Base-by-base conservation (phyloP, 2,888 invertebrate species). In the Cephus pygmeus region DNA sequence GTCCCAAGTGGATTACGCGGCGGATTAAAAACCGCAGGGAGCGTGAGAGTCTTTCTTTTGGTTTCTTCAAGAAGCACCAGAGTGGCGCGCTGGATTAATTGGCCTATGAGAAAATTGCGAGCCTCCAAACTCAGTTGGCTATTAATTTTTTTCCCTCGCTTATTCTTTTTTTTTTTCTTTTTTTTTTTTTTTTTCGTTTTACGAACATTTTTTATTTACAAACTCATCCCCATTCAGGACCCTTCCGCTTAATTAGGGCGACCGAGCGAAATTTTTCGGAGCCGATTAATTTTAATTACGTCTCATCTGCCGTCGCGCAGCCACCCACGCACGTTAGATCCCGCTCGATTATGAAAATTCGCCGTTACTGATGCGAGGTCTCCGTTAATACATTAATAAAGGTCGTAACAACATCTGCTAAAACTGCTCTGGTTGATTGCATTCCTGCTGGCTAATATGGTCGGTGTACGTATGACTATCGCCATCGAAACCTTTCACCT, bases 41-140 rank as follows among this genome's bases (percentile, higher is more conserved):
- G 56, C 23, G 23, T 23, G 56, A 56, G 56, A 56, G 56, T 56
- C 56, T 71, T 71, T 34, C 31, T 71, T 71, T 71, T 71, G 34
- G 71, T 71, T 71, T 71, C 71, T 71, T 71, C 34, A 71, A 71
- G 71, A 34, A 34, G 71, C 56, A 71, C 34, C 71, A 31, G 71
- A 71, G 34, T 71, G 12, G 31, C 71, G 77, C 80, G 75, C 73
- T 35, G 76, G 80, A 83, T 84, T 83, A 83, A 85, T 84, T 84
- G 82, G 81, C 81, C 81, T 78, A 77, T n/a, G 75, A 34, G 73
- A 71, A 69, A 78, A 78, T 34, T 73, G 68, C 73, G 69, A 77
- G 75, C 40, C 68, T 23, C 34, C 31, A 15, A 31, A 33, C 71
- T 71, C 71, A 6, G 31, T 12, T 9, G 71, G 71, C 71, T 71